These are phyloP conservation scores for Clistopyga incitator DNA, from an alignment of 2,888 invertebrate genomes.

Conservation along the genomic window DNA sequence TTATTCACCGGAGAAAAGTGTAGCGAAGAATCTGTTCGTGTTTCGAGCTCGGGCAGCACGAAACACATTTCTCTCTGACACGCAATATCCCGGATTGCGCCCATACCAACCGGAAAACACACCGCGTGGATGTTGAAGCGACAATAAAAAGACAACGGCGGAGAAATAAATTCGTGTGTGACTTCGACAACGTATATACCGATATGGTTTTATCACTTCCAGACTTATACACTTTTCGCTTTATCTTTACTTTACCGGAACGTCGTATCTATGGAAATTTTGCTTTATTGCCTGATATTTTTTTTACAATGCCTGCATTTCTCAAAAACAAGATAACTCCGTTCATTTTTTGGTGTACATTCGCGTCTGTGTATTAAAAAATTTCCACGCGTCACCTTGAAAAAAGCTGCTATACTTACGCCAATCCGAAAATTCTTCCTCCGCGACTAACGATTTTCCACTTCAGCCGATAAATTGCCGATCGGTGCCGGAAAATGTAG, in stretches of 20 bases:
- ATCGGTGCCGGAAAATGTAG: not conserved
- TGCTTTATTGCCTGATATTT: too few species aligned
- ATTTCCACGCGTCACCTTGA: too few species aligned
- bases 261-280: too few species aligned
- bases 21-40: slow-evolving; percentile 14
- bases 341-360: too few species aligned
- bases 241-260: too few species aligned
- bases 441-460: not conserved
- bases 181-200: not conserved
- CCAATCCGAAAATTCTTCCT: slow-evolving; percentile 25
- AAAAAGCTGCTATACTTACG: slow-evolving; percentile 3
- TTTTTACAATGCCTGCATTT: too few species aligned
- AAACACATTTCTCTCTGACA: slow-evolving; percentile 24
- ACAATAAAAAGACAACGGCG: not conserved
- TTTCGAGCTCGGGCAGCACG: not conserved
- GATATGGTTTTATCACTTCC: slow-evolving; percentile 7
- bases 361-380: too few species aligned
- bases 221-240: not conserved
- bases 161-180: not conserved
- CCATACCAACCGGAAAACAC: slow-evolving; percentile 12
- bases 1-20: slow-evolving; percentile 11
- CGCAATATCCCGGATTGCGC: slow-evolving; percentile 24
- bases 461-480: not conserved
- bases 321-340: too few species aligned
- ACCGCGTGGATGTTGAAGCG: not conserved